phyloP scores from a whole-genome alignment of 1,140 invertebrate genomes.

The Drosophila tsacasi region DNA sequence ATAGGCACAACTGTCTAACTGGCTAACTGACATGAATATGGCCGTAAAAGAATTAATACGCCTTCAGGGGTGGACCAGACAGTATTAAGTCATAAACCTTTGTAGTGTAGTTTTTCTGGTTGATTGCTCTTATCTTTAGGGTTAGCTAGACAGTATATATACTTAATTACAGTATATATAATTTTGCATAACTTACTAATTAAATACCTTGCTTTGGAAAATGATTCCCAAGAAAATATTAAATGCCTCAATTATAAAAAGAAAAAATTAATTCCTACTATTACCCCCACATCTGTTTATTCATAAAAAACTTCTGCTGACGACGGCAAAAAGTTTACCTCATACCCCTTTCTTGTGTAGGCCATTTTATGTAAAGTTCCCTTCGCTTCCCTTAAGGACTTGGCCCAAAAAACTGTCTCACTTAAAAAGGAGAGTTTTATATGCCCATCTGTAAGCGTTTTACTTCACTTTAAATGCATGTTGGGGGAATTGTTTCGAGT shows the following conservation, averaged over 20 bases:
- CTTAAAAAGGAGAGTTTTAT: slow-evolving; percentile 52
- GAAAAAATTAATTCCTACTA: background rate
- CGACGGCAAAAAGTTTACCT: slow-evolving; percentile 2
- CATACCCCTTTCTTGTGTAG: slow-evolving; percentile 8
- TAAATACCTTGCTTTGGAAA: background rate
- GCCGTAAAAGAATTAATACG: slow-evolving; percentile 7
- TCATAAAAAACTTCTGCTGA: background rate
- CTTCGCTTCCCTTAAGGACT: slow-evolving; percentile 14
- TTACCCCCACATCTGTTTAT: background rate
- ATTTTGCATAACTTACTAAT: background rate
- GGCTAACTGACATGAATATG: slow-evolving; percentile 12
- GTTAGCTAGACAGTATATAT: background rate
- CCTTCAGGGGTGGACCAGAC: background rate
- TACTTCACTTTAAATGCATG: slow-evolving; percentile 49
- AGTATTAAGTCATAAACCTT: background rate
- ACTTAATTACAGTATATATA: background rate
- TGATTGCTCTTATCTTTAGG: background rate
- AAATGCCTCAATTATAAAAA: background rate
- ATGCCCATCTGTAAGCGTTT: slow-evolving; percentile 55
- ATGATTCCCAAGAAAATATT: background rate
- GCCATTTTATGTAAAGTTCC: slow-evolving; percentile 2
- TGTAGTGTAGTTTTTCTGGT: background rate
- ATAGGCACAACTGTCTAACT: slow-evolving; percentile 15
- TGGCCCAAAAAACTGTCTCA: slow-evolving; percentile 14
- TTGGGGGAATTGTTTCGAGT: slow-evolving; percentile 56